phyloP scores from a whole-genome alignment of 2,797 vertebrate genomes.

The Masticophis lateralis region DNA sequence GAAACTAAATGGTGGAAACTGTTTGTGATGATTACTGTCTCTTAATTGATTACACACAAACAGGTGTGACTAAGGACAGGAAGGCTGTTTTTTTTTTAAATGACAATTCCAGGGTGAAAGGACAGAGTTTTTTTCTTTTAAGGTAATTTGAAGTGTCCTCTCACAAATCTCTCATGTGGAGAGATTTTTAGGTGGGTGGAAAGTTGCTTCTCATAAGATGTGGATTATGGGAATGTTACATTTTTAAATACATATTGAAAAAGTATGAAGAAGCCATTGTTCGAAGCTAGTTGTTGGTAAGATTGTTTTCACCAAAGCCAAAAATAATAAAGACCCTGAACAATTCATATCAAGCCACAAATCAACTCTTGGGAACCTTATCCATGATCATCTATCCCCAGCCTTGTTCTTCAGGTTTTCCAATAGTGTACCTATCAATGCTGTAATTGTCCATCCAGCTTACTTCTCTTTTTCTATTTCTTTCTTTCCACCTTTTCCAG shows the following conservation, averaged over 20 bases:
- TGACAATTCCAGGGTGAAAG: constrained; percentile 51
- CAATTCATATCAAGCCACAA: neutral
- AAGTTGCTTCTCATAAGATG: neutral
- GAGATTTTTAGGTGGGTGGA: constrained; percentile 15
- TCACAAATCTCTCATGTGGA: constrained; percentile 11
- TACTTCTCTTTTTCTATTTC: neutral
- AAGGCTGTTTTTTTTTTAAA: constrained; percentile 22
- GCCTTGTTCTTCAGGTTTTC: neutral
- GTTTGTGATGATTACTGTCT: constrained; percentile 65
- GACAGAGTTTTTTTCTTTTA: constrained; percentile 29
- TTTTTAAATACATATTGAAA: neutral
- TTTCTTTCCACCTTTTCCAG: neutral
- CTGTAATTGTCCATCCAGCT: neutral
- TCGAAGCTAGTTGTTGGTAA: neutral
- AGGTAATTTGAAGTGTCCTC: constrained; percentile 33
- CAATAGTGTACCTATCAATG: neutral
- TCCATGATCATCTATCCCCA: neutral
- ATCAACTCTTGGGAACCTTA: neutral
- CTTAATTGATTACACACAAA: constrained; percentile 70
- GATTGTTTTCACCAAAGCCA: neutral
- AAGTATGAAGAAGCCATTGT: neutral
- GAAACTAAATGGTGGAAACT: constrained; percentile 57
- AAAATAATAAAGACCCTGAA: neutral
- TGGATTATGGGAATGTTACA: neutral
- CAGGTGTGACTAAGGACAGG: constrained; percentile 69